phyloP scores from a whole-genome alignment of 1,140 invertebrate species.

The Drosophila serrata region DNA sequence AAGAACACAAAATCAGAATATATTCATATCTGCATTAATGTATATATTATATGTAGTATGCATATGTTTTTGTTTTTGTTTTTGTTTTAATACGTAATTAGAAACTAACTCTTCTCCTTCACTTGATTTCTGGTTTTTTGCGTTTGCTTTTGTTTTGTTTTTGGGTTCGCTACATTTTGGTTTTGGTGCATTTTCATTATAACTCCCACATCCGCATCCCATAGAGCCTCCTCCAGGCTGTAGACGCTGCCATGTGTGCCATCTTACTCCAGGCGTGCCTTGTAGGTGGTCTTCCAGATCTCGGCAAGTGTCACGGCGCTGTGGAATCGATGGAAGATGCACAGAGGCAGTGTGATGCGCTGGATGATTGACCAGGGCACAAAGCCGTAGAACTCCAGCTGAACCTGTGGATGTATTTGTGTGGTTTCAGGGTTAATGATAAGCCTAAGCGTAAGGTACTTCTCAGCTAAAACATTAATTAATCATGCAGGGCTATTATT shows the following conservation, averaged over 20 bases:
- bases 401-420: constrained; percentile 86
- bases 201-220: constrained; percentile 37
- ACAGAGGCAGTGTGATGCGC: constrained; percentile 96
- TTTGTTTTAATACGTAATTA: constrained; percentile 65
- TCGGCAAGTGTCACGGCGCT: constrained; percentile 98
- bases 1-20: constrained; percentile 55
- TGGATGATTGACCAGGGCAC: constrained; percentile 97
- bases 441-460: no score
- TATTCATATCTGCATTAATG: constrained; percentile 50
- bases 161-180: constrained; percentile 60
- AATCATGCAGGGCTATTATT: constrained; percentile 13
- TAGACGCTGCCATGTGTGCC: constrained; percentile 5
- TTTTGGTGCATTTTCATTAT: constrained; percentile 68
- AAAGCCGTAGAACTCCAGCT: constrained; percentile 97
- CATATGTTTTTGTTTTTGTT: constrained; percentile 58
- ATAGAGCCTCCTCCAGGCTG: constrained; percentile 3
- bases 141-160: constrained; percentile 41
- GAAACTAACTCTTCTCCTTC: constrained; percentile 76
- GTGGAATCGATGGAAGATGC: constrained; percentile 99
- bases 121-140: constrained; percentile 59
- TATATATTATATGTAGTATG: constrained; percentile 57
- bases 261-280: constrained; percentile 93
- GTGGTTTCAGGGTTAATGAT: neutral
- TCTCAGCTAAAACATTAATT: constrained; percentile 8
- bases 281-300: constrained; percentile 99